Base-by-base conservation (phyloP, 2,888 invertebrate species). In the Gymnocheta viridis region DNA sequence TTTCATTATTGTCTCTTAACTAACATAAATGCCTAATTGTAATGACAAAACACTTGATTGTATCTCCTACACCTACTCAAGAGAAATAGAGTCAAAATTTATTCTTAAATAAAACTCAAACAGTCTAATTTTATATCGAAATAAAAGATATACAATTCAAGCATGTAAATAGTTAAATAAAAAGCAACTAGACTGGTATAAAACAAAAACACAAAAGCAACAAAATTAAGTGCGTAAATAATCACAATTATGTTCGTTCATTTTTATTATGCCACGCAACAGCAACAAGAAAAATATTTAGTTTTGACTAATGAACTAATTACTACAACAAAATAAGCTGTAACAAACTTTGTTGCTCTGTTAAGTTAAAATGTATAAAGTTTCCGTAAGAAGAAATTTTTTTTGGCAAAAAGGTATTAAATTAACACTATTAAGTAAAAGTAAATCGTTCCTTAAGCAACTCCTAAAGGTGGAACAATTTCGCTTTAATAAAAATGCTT, bases 231-330 rank as follows among this genome's bases (percentile, higher is more conserved):
- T 80, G 56, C 47, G 64, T 54, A 19, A 79, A 56, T 79, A 73
- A 72, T 72, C 66, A 66, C 58, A 73, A 66, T 66, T 73, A 56
- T 58, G 29, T 58, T 38, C 17, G 29, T 58, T 38, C 17, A 38
- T 19, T 7, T 56, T 56, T 27, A 35, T 56, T 72, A 49, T 17
- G 41, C 10, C 64, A 66, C 35, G 47, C 69, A 60, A 60, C 27
- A 41, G 10, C 4, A 60, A 67, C 35, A 66, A 56, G 22, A 12
- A 47, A 32, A 41, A 58, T 35, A 58, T 56, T 67, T 27, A 67
- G 35, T 58, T 62, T 62, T 41, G 32, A 51, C 51, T 78, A 78
- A 78, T 78, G 70, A 67, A 74, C 73, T 81, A 73, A 81, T 81
- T 81, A 67, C 64, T 9, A 73, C 66, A 41, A 12, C 17, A 38